Conservation (phyloP, 2,888 invertebrate genomes). For the Cantharis nigra region DNA sequence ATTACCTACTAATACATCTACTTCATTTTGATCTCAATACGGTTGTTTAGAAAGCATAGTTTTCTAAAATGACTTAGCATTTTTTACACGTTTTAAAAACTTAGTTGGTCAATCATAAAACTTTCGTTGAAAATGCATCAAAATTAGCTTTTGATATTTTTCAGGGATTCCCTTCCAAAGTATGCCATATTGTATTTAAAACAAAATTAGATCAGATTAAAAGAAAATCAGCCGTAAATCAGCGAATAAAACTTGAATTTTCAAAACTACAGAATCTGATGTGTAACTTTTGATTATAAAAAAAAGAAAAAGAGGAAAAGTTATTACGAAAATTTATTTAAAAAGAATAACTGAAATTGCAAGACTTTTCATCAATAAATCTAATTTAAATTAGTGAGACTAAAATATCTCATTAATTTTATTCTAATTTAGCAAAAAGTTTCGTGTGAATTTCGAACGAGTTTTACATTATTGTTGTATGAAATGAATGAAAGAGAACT, state of each 20-base stretch:
- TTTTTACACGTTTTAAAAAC: slow-evolving; percentile 2
- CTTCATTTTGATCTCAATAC: slow-evolving; percentile 2
- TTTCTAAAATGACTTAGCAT: slow-evolving; percentile 4
- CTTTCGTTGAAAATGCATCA: background rate
- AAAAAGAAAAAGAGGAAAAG: background rate
- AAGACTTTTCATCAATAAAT: background rate
- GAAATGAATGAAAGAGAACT: background rate
- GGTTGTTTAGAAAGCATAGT: slow-evolving; percentile 2
- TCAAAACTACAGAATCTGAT: no score
- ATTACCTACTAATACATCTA: background rate
- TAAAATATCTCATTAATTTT: background rate
- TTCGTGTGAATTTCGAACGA: background rate
- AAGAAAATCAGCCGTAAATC: background rate
- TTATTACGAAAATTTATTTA: background rate
- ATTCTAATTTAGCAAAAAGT: background rate
- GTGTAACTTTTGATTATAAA: no score
- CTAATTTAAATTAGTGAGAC: background rate
- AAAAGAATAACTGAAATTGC: background rate
- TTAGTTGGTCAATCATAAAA: background rate
- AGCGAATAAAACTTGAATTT: no score
- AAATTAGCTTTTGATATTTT: background rate
- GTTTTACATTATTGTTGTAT: background rate
- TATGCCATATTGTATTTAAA: background rate
- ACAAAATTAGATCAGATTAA: no score
- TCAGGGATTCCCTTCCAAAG: background rate